Evolutionary conservation across 2,888 invertebrate genomes (phyloP).

Genomic region (Coelinius sp.): DNA sequence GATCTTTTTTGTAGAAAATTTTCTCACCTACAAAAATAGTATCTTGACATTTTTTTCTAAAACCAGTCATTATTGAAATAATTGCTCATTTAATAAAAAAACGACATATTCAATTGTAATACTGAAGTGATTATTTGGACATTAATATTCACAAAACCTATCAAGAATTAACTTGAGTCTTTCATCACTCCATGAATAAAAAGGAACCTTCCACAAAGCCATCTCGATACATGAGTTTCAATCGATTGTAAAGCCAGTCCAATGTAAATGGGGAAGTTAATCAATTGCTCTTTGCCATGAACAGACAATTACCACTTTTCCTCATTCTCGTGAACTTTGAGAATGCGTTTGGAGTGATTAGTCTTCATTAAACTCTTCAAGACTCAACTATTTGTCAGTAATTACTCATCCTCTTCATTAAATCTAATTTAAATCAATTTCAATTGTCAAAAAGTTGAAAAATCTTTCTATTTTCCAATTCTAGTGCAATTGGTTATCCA

Average conservation of each 20-base stretch:
- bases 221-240: background rate
- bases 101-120: no score
- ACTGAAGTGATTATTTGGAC: no score
- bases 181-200: no score
- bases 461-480: background rate
- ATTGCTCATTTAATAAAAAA: no score
- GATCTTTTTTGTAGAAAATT: no score
- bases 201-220: no score
- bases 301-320: background rate
- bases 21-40: no score
- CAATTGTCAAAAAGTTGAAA: background rate
- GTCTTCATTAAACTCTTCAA: background rate
- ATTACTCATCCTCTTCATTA: background rate
- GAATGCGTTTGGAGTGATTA: background rate
- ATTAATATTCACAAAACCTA: no score
- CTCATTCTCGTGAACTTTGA: background rate
- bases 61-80: no score
- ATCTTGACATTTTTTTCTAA: no score
- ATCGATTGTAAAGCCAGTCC: background rate
- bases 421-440: background rate
- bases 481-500: no score
- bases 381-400: background rate
- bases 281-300: conserved; percentile 4
- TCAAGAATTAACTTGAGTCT: no score
- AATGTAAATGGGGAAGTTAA: background rate